A percentile compares a stretch with the other conserved stretches of the same genome.
Evolutionary conservation across 2,888 invertebrate genomes (phyloP).

Genomic region (Oxytorus armatus): DNA sequence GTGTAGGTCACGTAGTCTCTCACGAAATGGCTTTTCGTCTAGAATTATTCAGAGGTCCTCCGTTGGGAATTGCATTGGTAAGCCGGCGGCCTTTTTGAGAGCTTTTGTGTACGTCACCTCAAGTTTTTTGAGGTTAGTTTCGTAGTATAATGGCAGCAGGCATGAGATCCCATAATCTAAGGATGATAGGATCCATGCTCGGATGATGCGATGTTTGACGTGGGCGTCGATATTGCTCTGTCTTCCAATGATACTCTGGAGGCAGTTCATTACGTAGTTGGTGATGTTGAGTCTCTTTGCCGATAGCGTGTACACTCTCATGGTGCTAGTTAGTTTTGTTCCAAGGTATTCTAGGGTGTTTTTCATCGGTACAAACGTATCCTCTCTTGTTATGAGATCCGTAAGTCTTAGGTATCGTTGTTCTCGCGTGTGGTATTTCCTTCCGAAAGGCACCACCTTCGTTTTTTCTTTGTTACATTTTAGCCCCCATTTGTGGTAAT

Average conservation of each 20-base stretch:
- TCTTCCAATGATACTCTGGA: conserved; percentile 28
- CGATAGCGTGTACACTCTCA: conserved; percentile 17
- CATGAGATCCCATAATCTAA: conserved; percentile 22
- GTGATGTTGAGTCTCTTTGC: conserved; percentile 38
- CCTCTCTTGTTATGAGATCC: conserved; percentile 4
- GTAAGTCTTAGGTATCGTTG: not conserved
- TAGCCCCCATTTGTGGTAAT: conserved; percentile 30
- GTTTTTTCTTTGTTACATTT: conserved; percentile 19
- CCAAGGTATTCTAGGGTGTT: conserved; percentile 15
- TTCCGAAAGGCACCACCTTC: conserved; percentile 10
- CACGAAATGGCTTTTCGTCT: conserved; percentile 25
- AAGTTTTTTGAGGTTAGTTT: conserved; percentile 3
- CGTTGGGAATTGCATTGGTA: no score
- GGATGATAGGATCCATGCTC: not conserved
- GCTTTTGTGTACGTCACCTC: conserved; percentile 13
- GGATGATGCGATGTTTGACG: conserved; percentile 7
- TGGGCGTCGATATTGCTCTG: conserved; percentile 20
- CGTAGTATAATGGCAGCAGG: conserved; percentile 10
- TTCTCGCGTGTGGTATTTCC: conserved; percentile 15
- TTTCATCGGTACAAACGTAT: conserved; percentile 13
- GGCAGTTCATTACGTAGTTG: conserved; percentile 30
- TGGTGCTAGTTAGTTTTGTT: conserved; percentile 28
- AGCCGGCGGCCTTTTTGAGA: conserved; percentile 3
- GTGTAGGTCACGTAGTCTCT: conserved; percentile 30
- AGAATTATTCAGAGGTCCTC: conserved; percentile 37